These are phyloP conservation scores for Geotria australis DNA, from an alignment of 2,797 vertebrate genomes.

Conservation along the genomic window DNA sequence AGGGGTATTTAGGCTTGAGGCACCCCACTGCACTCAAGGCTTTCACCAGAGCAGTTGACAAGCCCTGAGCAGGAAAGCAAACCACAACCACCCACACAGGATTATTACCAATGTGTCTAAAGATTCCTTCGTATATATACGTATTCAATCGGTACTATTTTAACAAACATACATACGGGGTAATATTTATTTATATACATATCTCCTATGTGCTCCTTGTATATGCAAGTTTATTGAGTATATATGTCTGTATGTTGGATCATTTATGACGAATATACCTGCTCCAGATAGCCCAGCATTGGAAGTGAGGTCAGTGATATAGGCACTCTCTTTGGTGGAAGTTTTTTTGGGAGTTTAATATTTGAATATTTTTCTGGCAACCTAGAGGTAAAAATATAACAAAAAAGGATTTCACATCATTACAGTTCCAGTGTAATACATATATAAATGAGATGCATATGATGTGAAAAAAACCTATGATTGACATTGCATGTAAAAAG, in stretches of 20 bases:
- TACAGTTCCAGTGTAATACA: neutral
- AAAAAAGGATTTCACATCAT: neutral
- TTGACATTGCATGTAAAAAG: no score
- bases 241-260: neutral
- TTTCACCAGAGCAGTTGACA: constrained; percentile 43
- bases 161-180: neutral
- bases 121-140: neutral
- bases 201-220: no score
- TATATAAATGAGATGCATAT: no score
- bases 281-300: constrained; percentile 58
- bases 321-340: constrained; percentile 41
- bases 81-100: neutral
- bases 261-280: constrained; percentile 17
- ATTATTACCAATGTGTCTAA: neutral
- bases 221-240: constrained; percentile 1
- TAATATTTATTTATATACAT: neutral
- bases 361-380: constrained; percentile 41
- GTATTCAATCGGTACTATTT: neutral
- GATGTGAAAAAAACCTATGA: no score
- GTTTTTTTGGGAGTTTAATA: constrained; percentile 42
- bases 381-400: constrained; percentile 11
- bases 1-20: constrained; percentile 75
- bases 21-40: constrained; percentile 59
- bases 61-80: constrained; percentile 19
- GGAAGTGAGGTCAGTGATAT: constrained; percentile 45